Conservation (phyloP, 1,140 invertebrate genomes). For the Neuroterus valhalla region DNA sequence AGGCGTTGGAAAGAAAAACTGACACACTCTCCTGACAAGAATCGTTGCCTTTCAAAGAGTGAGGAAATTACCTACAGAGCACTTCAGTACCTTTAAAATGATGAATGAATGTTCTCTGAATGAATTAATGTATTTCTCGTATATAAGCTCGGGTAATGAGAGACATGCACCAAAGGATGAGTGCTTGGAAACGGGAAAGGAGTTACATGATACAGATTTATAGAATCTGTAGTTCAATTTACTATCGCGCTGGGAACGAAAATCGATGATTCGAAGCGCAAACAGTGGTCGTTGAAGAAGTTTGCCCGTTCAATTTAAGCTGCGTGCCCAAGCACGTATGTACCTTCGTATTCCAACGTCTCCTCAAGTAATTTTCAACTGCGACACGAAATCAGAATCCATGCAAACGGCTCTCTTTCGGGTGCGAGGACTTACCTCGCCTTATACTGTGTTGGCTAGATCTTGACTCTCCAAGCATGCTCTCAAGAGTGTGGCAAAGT, state of each 20-base stretch:
- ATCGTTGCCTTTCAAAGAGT: too few species aligned
- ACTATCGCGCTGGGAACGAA: neutral
- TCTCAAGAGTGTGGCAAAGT: conserved; percentile 34
- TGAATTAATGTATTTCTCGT: too few species aligned
- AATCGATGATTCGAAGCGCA: conserved; percentile 17
- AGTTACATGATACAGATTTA: neutral
- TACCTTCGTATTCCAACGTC: conserved; percentile 15
- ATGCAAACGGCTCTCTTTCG: conserved; percentile 43
- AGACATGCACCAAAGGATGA: too few species aligned
- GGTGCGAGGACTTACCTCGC: conserved; percentile 17
- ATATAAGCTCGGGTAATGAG: too few species aligned
- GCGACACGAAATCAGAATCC: conserved; percentile 48
- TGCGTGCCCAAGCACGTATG: conserved; percentile 18
- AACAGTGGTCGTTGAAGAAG: conserved; percentile 27
- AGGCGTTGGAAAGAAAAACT: neutral
- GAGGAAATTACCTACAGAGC: too few species aligned
- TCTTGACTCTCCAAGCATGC: conserved; percentile 36
- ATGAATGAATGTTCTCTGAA: too few species aligned
- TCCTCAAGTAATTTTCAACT: conserved; percentile 45
- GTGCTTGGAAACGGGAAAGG: too few species aligned
- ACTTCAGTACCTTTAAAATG: too few species aligned
- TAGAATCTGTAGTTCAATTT: neutral
- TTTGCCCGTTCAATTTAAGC: conserved; percentile 23
- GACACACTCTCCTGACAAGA: too few species aligned
- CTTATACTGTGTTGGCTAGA: conserved; percentile 25